phyloP scores from a whole-genome alignment of 2,113 vertebrate species.

The Egretta garzetta region DNA sequence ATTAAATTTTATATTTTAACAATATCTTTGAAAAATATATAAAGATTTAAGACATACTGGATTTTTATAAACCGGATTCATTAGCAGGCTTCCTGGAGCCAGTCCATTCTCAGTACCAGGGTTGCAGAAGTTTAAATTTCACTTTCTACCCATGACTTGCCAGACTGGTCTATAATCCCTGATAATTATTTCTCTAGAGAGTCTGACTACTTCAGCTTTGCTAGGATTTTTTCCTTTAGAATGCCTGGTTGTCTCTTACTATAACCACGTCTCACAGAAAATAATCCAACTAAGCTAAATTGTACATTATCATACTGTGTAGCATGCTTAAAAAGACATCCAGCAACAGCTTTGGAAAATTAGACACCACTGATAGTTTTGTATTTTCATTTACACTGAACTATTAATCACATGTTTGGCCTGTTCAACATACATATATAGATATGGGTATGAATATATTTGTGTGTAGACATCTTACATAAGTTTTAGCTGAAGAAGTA shows the following conservation, averaged over 20 bases:
- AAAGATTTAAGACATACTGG: background rate
- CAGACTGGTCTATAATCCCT: constrained; percentile 16
- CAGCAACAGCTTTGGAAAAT: background rate
- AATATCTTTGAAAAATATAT: background rate
- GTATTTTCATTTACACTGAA: background rate
- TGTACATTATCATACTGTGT: fast-evolving
- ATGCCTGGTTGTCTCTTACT: background rate
- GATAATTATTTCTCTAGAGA: constrained; percentile 38
- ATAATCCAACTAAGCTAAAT: background rate
- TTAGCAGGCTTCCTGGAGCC: background rate
- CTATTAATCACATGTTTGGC: background rate
- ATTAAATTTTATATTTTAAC: background rate
- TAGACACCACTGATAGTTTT: background rate
- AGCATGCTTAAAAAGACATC: background rate
- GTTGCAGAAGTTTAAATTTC: constrained; percentile 18
- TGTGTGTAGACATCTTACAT: background rate
- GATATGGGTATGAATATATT: background rate
- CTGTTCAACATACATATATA: background rate
- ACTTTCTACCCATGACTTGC: background rate
- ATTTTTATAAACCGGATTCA: background rate
- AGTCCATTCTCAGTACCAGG: background rate
- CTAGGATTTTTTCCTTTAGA: constrained; percentile 13
- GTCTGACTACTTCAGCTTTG: background rate
- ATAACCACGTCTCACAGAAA: background rate
- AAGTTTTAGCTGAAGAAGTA: background rate